A percentile compares a stretch with the other conserved stretches of the same genome.
Conservation (phyloP, 1,140 invertebrate species). For the Heliconius congener region DNA sequence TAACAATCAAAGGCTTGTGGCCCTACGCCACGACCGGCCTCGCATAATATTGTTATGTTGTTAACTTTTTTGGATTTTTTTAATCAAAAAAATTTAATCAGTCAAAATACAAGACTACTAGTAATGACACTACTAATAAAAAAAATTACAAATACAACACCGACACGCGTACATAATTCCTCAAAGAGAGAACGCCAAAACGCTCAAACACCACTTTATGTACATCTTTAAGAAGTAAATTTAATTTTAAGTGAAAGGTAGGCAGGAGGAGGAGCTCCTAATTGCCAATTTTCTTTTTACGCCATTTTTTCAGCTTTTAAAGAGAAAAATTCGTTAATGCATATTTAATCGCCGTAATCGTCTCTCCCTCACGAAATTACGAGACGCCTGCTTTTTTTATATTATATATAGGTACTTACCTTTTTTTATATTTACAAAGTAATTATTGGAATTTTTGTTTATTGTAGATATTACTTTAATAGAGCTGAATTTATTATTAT, state of each 20-base stretch:
- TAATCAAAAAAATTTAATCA: not conserved
- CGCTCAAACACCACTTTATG: constrained; percentile 60
- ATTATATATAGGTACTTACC: not conserved
- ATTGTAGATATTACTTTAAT: constrained; percentile 33
- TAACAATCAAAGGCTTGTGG: too few relatives aligned
- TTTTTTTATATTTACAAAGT: constrained; percentile 53
- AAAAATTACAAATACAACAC: not conserved
- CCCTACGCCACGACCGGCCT: too few relatives aligned
- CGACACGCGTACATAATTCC: constrained; percentile 31
- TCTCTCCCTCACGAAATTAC: constrained; percentile 72
- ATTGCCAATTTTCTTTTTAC: constrained; percentile 80
- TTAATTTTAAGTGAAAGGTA: constrained; percentile 69
- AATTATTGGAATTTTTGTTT: constrained; percentile 43
- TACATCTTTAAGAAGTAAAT: constrained; percentile 70
- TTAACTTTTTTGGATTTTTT: not conserved
- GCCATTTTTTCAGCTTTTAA: constrained; percentile 79
- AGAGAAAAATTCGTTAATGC: constrained; percentile 81
- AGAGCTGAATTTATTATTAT: constrained; percentile 30
- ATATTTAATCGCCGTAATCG: constrained; percentile 80
- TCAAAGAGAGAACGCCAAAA: constrained; percentile 35
- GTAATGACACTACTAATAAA: not conserved
- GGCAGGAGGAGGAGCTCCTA: constrained; percentile 57
- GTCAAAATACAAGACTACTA: not conserved
- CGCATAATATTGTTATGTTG: not conserved
- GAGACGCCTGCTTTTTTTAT: constrained; percentile 51